Conservation (phyloP, 2,888 invertebrate genomes). For the Stegana nigrithorax region DNA sequence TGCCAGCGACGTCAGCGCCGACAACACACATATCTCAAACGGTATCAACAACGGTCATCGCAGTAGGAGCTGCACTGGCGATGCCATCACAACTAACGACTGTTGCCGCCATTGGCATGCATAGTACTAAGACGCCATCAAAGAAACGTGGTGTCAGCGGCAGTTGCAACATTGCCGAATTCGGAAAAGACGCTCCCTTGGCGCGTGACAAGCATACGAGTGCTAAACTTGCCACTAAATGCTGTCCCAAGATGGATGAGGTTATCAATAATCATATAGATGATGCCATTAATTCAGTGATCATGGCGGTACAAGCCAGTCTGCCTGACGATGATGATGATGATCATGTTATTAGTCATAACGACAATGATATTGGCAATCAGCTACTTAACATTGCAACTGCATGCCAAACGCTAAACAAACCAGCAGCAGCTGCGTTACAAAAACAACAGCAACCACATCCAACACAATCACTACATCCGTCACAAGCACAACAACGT, state of each 20-base stretch:
- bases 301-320: constrained; percentile 58
- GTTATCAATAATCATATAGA: constrained; percentile 63
- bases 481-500: too few relatives aligned
- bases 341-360: not conserved
- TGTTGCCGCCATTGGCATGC: not conserved
- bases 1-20: not conserved
- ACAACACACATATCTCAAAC: not conserved
- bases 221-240: constrained; percentile 34
- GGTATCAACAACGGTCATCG: not conserved
- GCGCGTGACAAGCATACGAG: constrained; percentile 34
- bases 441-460: not conserved
- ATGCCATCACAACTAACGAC: not conserved
- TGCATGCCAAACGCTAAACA: too few relatives aligned
- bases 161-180: constrained; percentile 18
- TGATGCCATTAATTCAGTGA: constrained; percentile 63
- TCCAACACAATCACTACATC: too few relatives aligned
- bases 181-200: not conserved
- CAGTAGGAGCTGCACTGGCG: not conserved
- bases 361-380: not conserved
- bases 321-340: constrained; percentile 46
- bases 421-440: not conserved
- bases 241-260: constrained; percentile 55
- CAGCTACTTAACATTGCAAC: too few relatives aligned
- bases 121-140: constrained; percentile 14
- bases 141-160: constrained; percentile 29